Conservation (phyloP, 2,888 invertebrate genomes). For the Malacosoma neustria region DNA sequence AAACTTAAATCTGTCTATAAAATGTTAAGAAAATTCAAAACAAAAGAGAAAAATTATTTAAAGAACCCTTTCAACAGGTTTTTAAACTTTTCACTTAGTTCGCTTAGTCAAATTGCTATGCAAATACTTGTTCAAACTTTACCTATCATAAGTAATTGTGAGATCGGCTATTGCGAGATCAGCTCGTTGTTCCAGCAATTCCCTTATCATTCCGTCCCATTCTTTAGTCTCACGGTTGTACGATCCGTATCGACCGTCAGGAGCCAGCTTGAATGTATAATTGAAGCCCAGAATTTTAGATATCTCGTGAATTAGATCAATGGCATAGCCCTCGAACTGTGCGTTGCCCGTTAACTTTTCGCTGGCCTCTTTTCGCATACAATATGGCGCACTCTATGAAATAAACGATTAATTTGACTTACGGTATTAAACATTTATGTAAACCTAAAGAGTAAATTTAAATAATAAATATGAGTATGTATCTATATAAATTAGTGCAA, state of each 20-base stretch:
- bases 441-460: no score
- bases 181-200: slow-evolving; percentile 90
- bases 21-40: not conserved
- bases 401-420: slow-evolving; percentile 7
- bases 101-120: slow-evolving; percentile 1
- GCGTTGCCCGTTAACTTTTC: slow-evolving; percentile 91
- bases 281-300: slow-evolving; percentile 90
- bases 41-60: not conserved
- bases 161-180: slow-evolving; percentile 97
- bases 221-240: slow-evolving; percentile 87
- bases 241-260: slow-evolving; percentile 90
- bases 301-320: slow-evolving; percentile 95
- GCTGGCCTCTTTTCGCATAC: slow-evolving; percentile 93
- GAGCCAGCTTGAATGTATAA: slow-evolving; percentile 89
- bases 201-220: slow-evolving; percentile 95
- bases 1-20: no score
- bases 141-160: slow-evolving; percentile 97
- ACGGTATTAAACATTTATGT: no score
- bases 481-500: no score
- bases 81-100: not conserved
- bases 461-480: no score
- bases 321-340: slow-evolving; percentile 95
- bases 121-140: slow-evolving; percentile 33
- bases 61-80: not conserved
- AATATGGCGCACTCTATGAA: slow-evolving; percentile 93